A percentile compares a stretch with the other conserved stretches of the same genome.
phyloP scores from a whole-genome alignment of 2,888 invertebrate genomes.

The Melanargia galathea region DNA sequence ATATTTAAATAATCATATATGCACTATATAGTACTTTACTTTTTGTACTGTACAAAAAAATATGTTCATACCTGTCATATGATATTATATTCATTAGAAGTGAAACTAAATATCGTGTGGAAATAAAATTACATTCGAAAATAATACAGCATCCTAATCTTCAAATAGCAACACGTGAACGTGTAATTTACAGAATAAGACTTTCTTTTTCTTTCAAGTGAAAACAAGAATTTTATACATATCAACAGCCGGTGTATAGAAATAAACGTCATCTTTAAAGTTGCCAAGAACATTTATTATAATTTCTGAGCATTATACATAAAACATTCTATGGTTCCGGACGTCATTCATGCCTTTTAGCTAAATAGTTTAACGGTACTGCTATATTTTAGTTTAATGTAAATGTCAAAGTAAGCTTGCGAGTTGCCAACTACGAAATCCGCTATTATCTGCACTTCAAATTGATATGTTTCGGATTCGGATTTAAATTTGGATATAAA shows the following conservation, averaged over 20 bases:
- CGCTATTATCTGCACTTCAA: neutral
- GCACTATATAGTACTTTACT: too few species aligned
- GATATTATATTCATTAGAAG: too few species aligned
- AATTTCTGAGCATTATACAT: neutral
- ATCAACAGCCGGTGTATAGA: too few species aligned
- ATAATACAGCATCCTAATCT: neutral
- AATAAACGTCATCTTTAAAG: neutral
- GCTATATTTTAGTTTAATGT: conserved; percentile 7
- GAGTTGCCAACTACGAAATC: conserved; percentile 1
- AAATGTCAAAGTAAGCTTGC: conserved; percentile 5
- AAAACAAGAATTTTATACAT: too few species aligned
- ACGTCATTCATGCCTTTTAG: conserved; percentile 3
- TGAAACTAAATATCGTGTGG: too few species aligned
- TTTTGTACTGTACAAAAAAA: too few species aligned
- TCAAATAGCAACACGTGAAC: neutral
- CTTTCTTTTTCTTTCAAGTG: neutral
- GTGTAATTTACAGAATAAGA: neutral
- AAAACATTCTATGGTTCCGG: neutral
- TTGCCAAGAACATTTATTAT: conserved; percentile 4
- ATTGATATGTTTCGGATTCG: neutral
- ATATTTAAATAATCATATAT: too few species aligned
- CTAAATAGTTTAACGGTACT: conserved; percentile 7
- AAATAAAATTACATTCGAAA: too few species aligned
- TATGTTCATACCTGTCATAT: too few species aligned
- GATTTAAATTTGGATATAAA: neutral